These are phyloP conservation scores for Drosophila azteca DNA, from an alignment of 1,140 invertebrate species.

Conservation along the genomic window DNA sequence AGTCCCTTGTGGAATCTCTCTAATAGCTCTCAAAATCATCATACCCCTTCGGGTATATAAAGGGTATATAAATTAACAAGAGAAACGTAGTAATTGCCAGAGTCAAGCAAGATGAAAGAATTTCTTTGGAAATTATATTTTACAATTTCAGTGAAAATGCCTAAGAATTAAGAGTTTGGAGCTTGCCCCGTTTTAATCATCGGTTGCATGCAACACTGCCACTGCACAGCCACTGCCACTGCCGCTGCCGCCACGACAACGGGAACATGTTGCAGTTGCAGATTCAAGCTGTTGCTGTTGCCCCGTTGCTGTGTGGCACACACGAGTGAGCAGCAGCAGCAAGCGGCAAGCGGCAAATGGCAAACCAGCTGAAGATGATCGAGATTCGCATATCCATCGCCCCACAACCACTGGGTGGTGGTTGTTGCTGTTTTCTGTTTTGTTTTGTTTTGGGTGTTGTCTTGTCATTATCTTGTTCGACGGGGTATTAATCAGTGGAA, in stretches of 20 bases:
- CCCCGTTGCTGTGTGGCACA: constrained; percentile 38
- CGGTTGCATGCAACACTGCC: constrained; percentile 67
- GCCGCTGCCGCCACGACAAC: constrained; percentile 26
- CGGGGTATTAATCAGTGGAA: constrained; percentile 49
- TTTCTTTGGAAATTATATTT: constrained; percentile 73
- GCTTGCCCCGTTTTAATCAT: constrained; percentile 72
- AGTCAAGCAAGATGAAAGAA: constrained; percentile 48
- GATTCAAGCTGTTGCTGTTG: background rate
- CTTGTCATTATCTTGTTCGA: constrained; percentile 64
- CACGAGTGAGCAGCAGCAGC: constrained; percentile 46
- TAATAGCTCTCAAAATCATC: too few relatives aligned
- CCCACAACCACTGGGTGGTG: constrained; percentile 37
- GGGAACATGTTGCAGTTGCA: constrained; percentile 55
- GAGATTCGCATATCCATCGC: constrained; percentile 23
- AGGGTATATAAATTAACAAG: constrained; percentile 33
- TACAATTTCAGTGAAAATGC: constrained; percentile 73
- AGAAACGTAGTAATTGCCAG: constrained; percentile 68
- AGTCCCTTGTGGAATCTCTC: too few relatives aligned
- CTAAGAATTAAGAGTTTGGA: constrained; percentile 71
- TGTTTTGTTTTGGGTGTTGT: constrained; percentile 52
- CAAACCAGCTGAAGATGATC: constrained; percentile 28
- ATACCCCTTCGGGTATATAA: too few relatives aligned
- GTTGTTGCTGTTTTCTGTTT: constrained; percentile 52
- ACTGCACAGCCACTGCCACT: constrained; percentile 3
- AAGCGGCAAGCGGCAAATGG: constrained; percentile 30